Conservation (phyloP, 1,140 invertebrate genomes). For the Goniozus legneri region DNA sequence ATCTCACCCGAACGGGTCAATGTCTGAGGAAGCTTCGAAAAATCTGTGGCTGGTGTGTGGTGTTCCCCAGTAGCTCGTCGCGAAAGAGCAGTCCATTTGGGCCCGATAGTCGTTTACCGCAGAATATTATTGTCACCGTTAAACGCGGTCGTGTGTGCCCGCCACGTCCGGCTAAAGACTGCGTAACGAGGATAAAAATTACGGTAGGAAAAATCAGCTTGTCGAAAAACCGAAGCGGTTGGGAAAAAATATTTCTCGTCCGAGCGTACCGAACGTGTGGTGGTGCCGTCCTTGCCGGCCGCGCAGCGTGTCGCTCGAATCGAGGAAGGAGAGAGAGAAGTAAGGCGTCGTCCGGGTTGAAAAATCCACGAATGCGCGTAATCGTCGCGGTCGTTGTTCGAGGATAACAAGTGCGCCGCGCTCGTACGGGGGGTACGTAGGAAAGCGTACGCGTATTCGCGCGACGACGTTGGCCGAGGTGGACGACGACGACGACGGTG, state of each 20-base stretch:
- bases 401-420: too few relatives aligned
- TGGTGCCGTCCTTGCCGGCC: too few relatives aligned
- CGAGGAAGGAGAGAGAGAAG: too few relatives aligned
- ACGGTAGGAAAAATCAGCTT: too few relatives aligned
- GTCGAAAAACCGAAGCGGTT: too few relatives aligned
- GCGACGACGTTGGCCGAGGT: conserved; percentile 12
- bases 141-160: conserved; percentile 10
- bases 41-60: conserved; percentile 62
- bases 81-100: conserved; percentile 25
- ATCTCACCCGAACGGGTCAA: conserved; percentile 63
- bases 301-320: too few relatives aligned
- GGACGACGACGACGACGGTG: conserved; percentile 11
- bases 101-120: conserved; percentile 19
- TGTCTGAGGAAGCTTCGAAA: conserved; percentile 68
- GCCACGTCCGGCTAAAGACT: too few relatives aligned
- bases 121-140: conserved; percentile 3
- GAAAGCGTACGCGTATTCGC: conserved; percentile 2
- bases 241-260: too few relatives aligned
- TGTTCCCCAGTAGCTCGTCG: conserved; percentile 26
- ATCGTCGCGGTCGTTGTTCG: conserved; percentile 13
- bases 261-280: too few relatives aligned
- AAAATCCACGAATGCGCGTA: conserved; percentile 17
- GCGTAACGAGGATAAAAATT: too few relatives aligned
- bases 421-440: conserved; percentile 11
- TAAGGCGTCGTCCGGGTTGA: too few relatives aligned